Evolutionary conservation across 2,113 vertebrate genomes (phyloP).

Genomic region (Octodon degus): DNA sequence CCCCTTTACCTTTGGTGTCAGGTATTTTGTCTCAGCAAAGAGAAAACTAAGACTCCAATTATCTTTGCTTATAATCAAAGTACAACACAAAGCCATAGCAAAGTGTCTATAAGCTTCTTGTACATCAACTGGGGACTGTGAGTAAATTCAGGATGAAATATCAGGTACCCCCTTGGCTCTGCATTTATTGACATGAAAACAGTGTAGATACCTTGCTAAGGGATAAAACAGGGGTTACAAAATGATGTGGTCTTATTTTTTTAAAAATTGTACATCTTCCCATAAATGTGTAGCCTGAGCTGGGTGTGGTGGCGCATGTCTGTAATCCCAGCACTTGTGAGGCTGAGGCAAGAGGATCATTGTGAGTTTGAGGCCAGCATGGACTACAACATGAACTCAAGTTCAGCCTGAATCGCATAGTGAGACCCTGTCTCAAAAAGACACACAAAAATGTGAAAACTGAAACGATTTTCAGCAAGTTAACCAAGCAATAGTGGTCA

Average conservation of each 20-base stretch:
- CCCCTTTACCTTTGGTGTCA: too few relatives aligned
- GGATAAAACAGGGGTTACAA: background rate
- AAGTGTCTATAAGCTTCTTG: background rate
- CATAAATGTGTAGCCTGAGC: background rate
- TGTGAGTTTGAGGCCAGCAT: too few relatives aligned
- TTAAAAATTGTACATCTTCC: background rate
- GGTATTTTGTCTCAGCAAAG: too few relatives aligned
- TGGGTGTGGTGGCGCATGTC: too few relatives aligned
- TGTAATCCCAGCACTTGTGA: too few relatives aligned
- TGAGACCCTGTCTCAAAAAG: too few relatives aligned
- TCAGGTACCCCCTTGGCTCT: background rate
- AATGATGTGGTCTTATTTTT: background rate
- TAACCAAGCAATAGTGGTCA: background rate
- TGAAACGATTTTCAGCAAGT: background rate
- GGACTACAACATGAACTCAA: too few relatives aligned
- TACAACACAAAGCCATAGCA: background rate
- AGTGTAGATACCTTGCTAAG: background rate
- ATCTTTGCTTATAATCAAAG: background rate
- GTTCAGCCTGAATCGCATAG: too few relatives aligned
- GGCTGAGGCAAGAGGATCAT: too few relatives aligned
- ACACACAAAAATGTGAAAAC: background rate
- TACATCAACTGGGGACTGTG: too few relatives aligned
- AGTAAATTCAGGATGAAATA: background rate
- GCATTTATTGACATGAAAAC: background rate
- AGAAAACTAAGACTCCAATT: background rate